Conservation (phyloP, 2,113 vertebrate species). For the Centrocercus urophasianus region DNA sequence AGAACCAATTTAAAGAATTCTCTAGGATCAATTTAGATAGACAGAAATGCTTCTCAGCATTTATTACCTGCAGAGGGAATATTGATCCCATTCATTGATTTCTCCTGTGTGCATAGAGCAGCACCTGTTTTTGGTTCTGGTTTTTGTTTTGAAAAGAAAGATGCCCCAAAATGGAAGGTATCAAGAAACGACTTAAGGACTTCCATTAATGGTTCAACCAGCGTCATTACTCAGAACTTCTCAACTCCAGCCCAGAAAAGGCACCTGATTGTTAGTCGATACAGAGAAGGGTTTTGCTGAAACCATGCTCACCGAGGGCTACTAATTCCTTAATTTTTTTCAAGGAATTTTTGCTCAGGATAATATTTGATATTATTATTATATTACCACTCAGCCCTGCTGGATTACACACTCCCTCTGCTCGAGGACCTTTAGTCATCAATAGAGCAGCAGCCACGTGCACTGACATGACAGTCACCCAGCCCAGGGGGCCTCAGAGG, state of each 20-base stretch:
- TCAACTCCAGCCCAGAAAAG: slow-evolving; percentile 40
- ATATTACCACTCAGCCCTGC: background rate
- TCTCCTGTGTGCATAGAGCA: slow-evolving; percentile 65
- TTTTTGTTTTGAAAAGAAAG: slow-evolving; percentile 63
- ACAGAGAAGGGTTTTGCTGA: background rate
- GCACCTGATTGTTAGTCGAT: slow-evolving; percentile 11
- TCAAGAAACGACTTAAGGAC: slow-evolving; percentile 70
- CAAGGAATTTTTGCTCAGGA: background rate
- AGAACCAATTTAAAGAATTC: slow-evolving; percentile 84
- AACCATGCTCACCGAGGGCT: slow-evolving; percentile 22
- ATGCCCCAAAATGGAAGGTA: slow-evolving; percentile 72
- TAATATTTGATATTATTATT: background rate
- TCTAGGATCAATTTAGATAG: slow-evolving; percentile 82
- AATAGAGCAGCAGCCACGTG: background rate
- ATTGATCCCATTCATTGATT: slow-evolving; percentile 83
- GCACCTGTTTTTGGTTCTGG: slow-evolving; percentile 54
- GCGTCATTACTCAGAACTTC: slow-evolving; percentile 62
- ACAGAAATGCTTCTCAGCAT: slow-evolving; percentile 85
- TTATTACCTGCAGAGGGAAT: slow-evolving; percentile 83
- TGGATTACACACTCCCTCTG: background rate
- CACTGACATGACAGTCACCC: background rate
- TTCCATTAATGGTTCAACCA: slow-evolving; percentile 64
- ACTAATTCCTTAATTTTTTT: background rate
- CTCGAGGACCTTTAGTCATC: background rate
- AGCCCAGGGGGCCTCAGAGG: background rate